These are phyloP conservation scores for Mus musculus DNA, from an alignment of 2,113 vertebrate genomes.

Conservation along the genomic window DNA sequence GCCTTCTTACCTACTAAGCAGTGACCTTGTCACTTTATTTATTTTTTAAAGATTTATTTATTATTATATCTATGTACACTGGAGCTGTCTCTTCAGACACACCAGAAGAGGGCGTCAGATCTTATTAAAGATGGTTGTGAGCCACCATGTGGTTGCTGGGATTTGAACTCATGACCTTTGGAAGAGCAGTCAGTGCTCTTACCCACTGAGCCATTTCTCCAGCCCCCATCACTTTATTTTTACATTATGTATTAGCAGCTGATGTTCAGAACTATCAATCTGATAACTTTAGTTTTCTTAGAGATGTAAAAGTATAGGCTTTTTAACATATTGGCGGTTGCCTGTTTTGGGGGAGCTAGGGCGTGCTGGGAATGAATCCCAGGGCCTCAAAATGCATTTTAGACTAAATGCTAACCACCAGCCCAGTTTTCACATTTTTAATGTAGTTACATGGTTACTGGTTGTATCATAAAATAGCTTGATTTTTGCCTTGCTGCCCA, in stretches of 20 bases:
- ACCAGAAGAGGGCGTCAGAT: too few species aligned
- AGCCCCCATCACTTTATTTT: background rate
- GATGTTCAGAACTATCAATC: background rate
- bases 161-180: too few species aligned
- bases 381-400: too few species aligned
- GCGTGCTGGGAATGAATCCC: background rate
- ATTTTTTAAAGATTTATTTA: too few species aligned
- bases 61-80: too few species aligned
- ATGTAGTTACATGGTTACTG: slow-evolving; percentile 4
- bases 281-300: background rate
- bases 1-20: background rate
- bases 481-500: background rate
- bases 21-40: background rate
- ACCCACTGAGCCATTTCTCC: too few species aligned
- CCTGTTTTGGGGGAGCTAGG: background rate
- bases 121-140: too few species aligned
- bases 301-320: background rate
- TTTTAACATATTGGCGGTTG: background rate
- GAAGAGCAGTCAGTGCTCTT: too few species aligned
- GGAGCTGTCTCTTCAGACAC: too few species aligned
- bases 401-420: background rate
- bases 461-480: background rate
- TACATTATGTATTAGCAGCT: slow-evolving; percentile 41
- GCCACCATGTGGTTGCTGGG: too few species aligned
- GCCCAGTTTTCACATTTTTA: slow-evolving; percentile 45